phyloP scores from a whole-genome alignment of 2,797 vertebrate species.

The Falco berigora region DNA sequence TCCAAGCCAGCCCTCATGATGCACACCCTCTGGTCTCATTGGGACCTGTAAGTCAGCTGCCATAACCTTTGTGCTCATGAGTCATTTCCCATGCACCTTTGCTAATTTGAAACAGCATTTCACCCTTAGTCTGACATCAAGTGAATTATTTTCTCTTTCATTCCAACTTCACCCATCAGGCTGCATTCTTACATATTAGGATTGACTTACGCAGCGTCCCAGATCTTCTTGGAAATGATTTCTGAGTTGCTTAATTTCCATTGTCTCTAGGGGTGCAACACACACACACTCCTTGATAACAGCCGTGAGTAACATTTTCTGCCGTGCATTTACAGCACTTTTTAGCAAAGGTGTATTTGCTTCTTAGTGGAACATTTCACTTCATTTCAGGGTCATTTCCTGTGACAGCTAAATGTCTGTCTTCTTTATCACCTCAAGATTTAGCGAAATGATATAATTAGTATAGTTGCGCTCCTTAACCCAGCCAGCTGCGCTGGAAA shows the following conservation, averaged over 20 bases:
- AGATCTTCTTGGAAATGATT: neutral
- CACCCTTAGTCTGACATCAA: neutral
- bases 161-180: neutral
- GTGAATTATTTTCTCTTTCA: neutral
- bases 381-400: conserved; percentile 31
- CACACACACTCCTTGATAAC: neutral
- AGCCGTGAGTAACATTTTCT: neutral
- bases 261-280: neutral
- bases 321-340: neutral
- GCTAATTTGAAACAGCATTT: neutral
- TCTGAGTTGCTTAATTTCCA: neutral
- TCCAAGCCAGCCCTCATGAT: neutral
- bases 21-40: fast-evolving
- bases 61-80: fast-evolving
- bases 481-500: neutral
- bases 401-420: neutral
- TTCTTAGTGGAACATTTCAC: conserved; percentile 2
- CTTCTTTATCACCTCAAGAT: conserved; percentile 47
- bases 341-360: neutral
- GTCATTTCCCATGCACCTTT: neutral
- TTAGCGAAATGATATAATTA: conserved; percentile 28
- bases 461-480: conserved; percentile 20
- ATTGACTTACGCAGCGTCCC: neutral
- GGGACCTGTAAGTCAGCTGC: neutral
- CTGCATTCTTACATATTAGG: neutral